These are phyloP conservation scores for Dasyprocta punctata DNA, from an alignment of 2,113 vertebrate species.

Conservation along the genomic window DNA sequence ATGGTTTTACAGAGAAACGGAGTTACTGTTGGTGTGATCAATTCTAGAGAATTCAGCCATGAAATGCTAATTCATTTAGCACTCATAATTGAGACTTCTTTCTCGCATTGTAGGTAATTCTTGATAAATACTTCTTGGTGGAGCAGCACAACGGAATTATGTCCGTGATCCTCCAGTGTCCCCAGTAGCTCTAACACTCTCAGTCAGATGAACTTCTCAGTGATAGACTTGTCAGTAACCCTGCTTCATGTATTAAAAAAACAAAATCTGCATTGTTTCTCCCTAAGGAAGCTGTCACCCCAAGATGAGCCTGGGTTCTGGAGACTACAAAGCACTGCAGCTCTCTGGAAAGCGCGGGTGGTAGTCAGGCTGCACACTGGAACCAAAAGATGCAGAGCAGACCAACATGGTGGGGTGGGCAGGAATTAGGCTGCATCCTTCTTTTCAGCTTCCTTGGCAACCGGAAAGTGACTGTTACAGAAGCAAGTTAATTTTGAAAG, in stretches of 20 bases:
- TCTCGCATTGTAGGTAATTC: background rate
- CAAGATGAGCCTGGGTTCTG: background rate
- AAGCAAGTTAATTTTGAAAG: slow-evolving; percentile 6
- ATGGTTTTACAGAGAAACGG: background rate
- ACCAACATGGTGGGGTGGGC: too few species aligned
- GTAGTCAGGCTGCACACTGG: too few species aligned
- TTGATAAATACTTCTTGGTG: background rate
- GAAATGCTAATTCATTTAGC: background rate
- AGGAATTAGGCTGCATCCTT: background rate
- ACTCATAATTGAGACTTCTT: background rate
- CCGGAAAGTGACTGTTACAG: background rate
- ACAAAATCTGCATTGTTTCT: background rate
- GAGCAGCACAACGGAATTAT: background rate
- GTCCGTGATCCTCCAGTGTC: background rate
- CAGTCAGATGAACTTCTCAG: background rate
- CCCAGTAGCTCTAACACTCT: background rate
- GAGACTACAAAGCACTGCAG: background rate
- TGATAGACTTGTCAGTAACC: background rate
- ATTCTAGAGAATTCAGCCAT: background rate
- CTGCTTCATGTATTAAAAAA: background rate
- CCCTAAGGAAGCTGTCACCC: background rate
- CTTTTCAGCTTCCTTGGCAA: background rate
- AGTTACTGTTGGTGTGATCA: background rate
- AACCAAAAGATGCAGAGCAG: background rate
- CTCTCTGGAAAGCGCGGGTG: background rate